Evolutionary conservation across 2,113 vertebrate species (phyloP), one percentile per base, ranked within the genome.

Genomic region (Rousettus leschenaultii): DNA sequence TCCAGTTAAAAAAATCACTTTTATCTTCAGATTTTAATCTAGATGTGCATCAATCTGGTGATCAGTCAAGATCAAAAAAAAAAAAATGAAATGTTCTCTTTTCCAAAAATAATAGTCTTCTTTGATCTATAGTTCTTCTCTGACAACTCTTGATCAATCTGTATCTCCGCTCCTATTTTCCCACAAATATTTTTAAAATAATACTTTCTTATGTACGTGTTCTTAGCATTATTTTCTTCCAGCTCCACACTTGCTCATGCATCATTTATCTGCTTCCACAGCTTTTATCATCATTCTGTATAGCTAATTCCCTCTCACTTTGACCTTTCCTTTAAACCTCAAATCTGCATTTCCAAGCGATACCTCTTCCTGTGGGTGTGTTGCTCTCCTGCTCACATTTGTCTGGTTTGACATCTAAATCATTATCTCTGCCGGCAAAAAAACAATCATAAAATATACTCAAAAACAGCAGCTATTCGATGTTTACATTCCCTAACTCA

Each of bases 401-500:
- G 43, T 80, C 92, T 70, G 2, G 38, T 26, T 84, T 96, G 91
- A 95, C 71, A 55, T 85, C 57, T 94, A 96, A 95, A 85, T 86
- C 59, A 85, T 93, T 74, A 66, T 77, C 35, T 93, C 89, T 83
- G 48, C 30, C 35, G 45, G 86, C 45, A 91, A 89, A 73, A 93
- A 93, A 68, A 40, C 86, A 77, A 66, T 78, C 80, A 94, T 86
- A 84, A 90, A 33, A 43, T 45, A 55, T 28, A 78, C 28, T 80
- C 7, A 22, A 71, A 91, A 86, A 80, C 33, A 68, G 51, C 24
- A 71, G 70, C 26, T 75, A 24, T 70, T 94, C 57, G 84, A 83
- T 90, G 45, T 73, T 95, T 94, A 63, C 9, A 28, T 51, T 94
- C 33, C 86, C 77, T 73, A 53, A 86, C 48, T 48, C 73, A 22